Percentiles rank a stretch among this genome's conserved stretches.
phyloP scores from a whole-genome alignment of 2,113 vertebrate genomes.

The Alectura lathami region DNA sequence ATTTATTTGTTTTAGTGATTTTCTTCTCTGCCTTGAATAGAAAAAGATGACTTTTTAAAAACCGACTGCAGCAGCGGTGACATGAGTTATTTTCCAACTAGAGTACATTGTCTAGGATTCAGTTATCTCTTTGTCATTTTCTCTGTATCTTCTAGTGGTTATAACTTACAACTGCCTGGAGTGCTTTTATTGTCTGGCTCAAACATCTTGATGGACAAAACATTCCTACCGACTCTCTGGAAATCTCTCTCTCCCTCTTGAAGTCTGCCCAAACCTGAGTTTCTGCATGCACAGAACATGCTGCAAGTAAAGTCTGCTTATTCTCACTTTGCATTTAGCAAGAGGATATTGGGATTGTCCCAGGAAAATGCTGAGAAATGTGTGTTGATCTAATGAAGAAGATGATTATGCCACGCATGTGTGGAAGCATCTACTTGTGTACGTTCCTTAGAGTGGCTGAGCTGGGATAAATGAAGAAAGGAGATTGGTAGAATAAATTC shows the following conservation, averaged over 20 bases:
- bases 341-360: not conserved
- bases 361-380: not conserved
- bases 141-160: conserved; percentile 38
- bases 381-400: not conserved
- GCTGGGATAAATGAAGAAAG: not conserved
- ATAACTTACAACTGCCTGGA: conserved; percentile 65
- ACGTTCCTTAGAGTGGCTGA: not conserved
- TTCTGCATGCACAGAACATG: not conserved
- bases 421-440: not conserved
- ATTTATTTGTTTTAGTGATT: conserved; percentile 52
- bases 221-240: conserved; percentile 35
- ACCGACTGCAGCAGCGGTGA: conserved; percentile 7
- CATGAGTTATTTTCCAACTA: conserved; percentile 51
- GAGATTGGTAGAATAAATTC: not conserved
- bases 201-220: conserved; percentile 62
- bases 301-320: conserved; percentile 2
- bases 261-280: not conserved
- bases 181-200: conserved; percentile 58
- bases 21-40: conserved; percentile 34
- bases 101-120: conserved; percentile 48
- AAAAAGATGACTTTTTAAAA: conserved; percentile 63
- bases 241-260: not conserved
- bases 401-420: not conserved
- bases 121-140: conserved; percentile 48
- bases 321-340: conserved; percentile 30